Evolutionary conservation across 2,888 invertebrate genomes (phyloP), one percentile per base, ranked within the genome.

Genomic region (Lordiphosa fenestrarum): DNA sequence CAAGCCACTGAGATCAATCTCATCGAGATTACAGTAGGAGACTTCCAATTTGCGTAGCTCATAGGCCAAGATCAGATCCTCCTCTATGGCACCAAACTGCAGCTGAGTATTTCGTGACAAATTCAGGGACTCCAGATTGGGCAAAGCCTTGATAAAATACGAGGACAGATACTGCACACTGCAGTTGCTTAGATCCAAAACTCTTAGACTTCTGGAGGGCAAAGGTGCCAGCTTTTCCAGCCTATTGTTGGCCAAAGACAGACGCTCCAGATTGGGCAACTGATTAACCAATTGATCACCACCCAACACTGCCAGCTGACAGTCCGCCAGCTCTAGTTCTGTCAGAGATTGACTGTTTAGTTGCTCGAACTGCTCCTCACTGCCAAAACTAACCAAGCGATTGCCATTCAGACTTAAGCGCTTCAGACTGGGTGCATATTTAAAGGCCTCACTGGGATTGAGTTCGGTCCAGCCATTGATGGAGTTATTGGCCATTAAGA

Each of bases 351-450:
- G 81, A 68, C 93, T 94, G 39, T 91, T 90, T 3, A 94, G 86
- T n/a, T 91, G 89, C 57, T 92, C 91, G 36, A 88, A 87, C 46
- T 90, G 89, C 13, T 90, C 90, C 41, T 90, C 89, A 68, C 90
- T 90, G 1, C 90, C 91, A 81, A 94, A 90, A 36, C 89, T 90
- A 37, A 78, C 86, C 38, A 95, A 88, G 35, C 90, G 91, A 87
- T 95, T 95, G 46, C 91, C 88, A 0, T 93, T 92, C n/a, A 95
- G 87, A 66, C 92, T 91, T n/a, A 95, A 87, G 38, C 89, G 90
- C 74, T 90, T 90, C 46, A 95, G 88, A 46, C 89, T 92, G 0
- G 86, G 86, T 0, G 91, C 90, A 56, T 90, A 89, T 49, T 86
- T 74, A 21, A 93, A 89, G 2, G 92, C 90, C 25, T 90, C 87